Evolutionary conservation across 2,797 vertebrate species (phyloP).

Genomic region (Sandelia bainsii): DNA sequence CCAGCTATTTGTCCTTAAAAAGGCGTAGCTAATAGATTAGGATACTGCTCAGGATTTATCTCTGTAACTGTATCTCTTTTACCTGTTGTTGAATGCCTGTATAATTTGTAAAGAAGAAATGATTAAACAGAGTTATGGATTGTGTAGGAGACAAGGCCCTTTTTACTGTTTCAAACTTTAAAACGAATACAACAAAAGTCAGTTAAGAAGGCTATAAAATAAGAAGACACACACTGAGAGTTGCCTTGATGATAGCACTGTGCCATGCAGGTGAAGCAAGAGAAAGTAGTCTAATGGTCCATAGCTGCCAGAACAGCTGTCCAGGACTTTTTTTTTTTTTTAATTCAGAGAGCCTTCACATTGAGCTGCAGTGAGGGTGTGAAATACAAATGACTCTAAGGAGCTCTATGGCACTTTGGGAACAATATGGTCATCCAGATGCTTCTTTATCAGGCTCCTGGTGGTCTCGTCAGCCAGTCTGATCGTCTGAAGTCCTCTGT

Average conservation of each 20-base stretch:
- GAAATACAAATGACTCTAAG: constrained; percentile 11
- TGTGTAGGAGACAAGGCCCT: constrained; percentile 4
- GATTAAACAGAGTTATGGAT: constrained; percentile 31
- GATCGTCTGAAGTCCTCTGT: constrained; percentile 9
- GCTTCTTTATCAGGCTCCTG: constrained; percentile 8
- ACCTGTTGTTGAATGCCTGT: background rate
- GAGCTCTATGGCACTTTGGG: constrained; percentile 30
- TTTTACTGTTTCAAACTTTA: constrained; percentile 50
- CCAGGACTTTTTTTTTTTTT: constrained; percentile 20
- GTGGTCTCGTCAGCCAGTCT: constrained; percentile 16
- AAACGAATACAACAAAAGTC: constrained; percentile 38
- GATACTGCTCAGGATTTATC: constrained; percentile 31
- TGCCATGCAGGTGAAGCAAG: constrained; percentile 17
- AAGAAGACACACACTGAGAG: background rate
- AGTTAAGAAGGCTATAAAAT: constrained; percentile 37
- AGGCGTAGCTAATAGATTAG: constrained; percentile 16
- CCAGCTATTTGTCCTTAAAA: constrained; percentile 1
- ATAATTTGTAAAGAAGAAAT: background rate
- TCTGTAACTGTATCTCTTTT: constrained; percentile 13
- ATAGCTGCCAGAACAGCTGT: constrained; percentile 44
- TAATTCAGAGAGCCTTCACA: constrained; percentile 37
- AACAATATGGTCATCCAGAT: constrained; percentile 28
- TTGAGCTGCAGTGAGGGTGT: constrained; percentile 26
- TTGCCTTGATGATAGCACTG: background rate
- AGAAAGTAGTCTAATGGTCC: constrained; percentile 52